Percentiles rank a stretch among this genome's conserved stretches.
Evolutionary conservation across 2,888 invertebrate genomes (phyloP).

Genomic region (Drosophila aldrichi): DNA sequence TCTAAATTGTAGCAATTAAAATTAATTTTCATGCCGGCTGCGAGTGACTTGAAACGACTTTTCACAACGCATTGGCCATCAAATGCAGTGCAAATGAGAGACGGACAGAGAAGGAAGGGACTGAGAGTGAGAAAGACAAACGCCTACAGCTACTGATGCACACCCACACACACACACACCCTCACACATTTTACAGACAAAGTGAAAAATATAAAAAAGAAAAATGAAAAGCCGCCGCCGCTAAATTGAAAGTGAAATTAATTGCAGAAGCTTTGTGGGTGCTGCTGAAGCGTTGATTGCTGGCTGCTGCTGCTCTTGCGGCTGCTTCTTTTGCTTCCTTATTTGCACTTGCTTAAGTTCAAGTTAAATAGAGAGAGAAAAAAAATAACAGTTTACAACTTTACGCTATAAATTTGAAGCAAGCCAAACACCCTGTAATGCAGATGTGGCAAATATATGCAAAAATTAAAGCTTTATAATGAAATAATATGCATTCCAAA

Average conservation of each 20-base stretch:
- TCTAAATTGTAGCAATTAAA: conserved; percentile 79
- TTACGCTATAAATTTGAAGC: too few species aligned
- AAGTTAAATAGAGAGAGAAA: conserved; percentile 35
- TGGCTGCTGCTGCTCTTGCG: background rate
- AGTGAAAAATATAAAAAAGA: background rate
- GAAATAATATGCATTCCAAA: too few species aligned
- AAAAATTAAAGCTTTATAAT: too few species aligned
- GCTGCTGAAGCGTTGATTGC: conserved; percentile 36
- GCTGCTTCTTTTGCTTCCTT: background rate
- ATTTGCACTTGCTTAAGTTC: conserved; percentile 16
- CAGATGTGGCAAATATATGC: too few species aligned
- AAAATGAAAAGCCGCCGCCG: conserved; percentile 48
- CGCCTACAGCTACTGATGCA: conserved; percentile 15
- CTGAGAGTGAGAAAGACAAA: background rate
- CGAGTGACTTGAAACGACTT: conserved; percentile 27
- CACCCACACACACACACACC: conserved; percentile 10
- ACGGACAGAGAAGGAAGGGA: background rate
- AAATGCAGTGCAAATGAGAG: conserved; percentile 48
- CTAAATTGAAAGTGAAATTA: conserved; percentile 82
- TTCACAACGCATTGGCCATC: conserved; percentile 60
- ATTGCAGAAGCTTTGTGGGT: conserved; percentile 67
- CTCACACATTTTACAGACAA: background rate
- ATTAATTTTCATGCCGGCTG: conserved; percentile 68
- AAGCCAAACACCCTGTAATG: too few species aligned
- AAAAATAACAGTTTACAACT: too few species aligned